A percentile compares a stretch with the other conserved stretches of the same genome.
These are phyloP conservation scores for Pyrrhia umbra DNA, from an alignment of 2,888 invertebrate species.

Conservation along the genomic window DNA sequence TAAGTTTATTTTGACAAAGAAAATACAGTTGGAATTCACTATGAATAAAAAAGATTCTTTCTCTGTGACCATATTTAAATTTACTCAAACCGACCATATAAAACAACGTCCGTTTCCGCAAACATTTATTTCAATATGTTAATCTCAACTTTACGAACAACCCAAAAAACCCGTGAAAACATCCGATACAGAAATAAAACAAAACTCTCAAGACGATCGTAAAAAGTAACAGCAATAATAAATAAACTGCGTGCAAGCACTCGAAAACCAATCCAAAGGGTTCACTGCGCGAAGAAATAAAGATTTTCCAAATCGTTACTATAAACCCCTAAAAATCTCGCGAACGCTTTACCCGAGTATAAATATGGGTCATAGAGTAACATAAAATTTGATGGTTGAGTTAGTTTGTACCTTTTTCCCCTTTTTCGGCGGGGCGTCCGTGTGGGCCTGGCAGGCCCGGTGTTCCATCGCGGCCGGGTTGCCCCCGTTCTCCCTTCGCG, in stretches of 20 bases:
- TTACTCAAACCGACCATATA: constrained; percentile 36
- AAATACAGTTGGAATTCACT: neutral
- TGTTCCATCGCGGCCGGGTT: constrained; percentile 92
- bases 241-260: constrained; percentile 76
- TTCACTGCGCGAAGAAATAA: constrained; percentile 79
- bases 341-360: constrained; percentile 82
- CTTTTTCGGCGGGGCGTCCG: constrained; percentile 93
- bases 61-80: constrained; percentile 26
- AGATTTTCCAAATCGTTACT: constrained; percentile 87
- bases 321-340: constrained; percentile 85
- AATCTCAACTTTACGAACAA: constrained; percentile 35
- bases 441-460: constrained; percentile 90
- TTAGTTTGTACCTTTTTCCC: constrained; percentile 92
- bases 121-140: constrained; percentile 58
- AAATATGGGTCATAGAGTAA: constrained; percentile 87
- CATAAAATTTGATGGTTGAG: constrained; percentile 90
- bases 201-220: constrained; percentile 75
- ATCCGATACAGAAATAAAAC: constrained; percentile 70
- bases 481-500: constrained; percentile 92
- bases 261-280: constrained; percentile 76
- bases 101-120: constrained; percentile 32
- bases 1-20: neutral
- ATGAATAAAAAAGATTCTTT: neutral
- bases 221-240: constrained; percentile 82
- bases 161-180: constrained; percentile 56